Percentiles rank a stretch among this genome's conserved stretches.
phyloP scores from a whole-genome alignment of 2,113 vertebrate species.

The Callocephalon fimbriatum region DNA sequence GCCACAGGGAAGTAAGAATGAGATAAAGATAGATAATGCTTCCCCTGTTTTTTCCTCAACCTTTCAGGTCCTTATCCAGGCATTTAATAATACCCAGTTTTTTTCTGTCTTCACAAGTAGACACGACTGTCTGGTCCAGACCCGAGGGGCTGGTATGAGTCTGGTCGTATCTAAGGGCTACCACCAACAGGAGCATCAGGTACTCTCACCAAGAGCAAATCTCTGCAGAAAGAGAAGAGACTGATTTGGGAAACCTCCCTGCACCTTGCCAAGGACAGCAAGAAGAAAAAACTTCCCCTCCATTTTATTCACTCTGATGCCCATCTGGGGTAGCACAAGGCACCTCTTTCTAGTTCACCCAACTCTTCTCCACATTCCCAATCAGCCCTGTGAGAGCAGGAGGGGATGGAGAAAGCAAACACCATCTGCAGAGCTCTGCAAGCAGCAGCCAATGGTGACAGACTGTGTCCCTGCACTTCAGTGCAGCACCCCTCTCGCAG shows the following conservation, averaged over 20 bases:
- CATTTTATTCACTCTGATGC: neutral
- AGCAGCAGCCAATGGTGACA: neutral
- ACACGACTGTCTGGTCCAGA: neutral
- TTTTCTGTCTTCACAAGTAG: neutral
- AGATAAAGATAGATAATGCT: accelerated
- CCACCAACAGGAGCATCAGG: neutral
- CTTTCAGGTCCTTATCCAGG: neutral
- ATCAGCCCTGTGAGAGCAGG: neutral
- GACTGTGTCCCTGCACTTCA: neutral
- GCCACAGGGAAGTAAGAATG: neutral
- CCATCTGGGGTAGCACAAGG: neutral
- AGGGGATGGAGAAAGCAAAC: neutral
- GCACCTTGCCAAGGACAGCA: neutral
- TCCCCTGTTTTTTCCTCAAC: neutral
- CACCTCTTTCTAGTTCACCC: neutral
- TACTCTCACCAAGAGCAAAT: neutral
- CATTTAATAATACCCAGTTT: neutral
- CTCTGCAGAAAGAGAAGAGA: neutral
- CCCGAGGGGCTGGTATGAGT: neutral
- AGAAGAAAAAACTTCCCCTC: neutral
- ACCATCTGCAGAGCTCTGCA: neutral
- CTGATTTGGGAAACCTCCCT: neutral
- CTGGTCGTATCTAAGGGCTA: neutral
- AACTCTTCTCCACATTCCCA: neutral
- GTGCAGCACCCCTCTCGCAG: neutral